Percentiles rank a stretch among this genome's conserved stretches.
phyloP scores from a whole-genome alignment of 2,113 vertebrate genomes.

The Otus sunia region DNA sequence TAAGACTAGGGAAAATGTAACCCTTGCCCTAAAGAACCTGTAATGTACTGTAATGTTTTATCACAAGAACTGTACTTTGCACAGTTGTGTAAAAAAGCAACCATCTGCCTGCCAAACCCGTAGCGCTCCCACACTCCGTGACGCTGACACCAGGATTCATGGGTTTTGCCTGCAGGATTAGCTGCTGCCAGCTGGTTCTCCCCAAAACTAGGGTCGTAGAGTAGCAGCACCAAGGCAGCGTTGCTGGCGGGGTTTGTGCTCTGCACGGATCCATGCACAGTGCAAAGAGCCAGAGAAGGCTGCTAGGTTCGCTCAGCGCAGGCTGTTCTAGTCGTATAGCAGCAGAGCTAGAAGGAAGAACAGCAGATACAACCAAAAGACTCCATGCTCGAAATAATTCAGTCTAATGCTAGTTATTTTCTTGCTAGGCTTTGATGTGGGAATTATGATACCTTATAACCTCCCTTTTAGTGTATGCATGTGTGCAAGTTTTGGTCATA shows the following conservation, averaged over 20 bases:
- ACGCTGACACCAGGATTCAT: not conserved
- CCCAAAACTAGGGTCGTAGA: not conserved
- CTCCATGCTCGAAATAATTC: not conserved
- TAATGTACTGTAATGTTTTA: constrained; percentile 45
- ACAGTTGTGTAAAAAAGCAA: constrained; percentile 31
- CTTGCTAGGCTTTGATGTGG: not conserved
- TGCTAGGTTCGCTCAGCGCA: not conserved
- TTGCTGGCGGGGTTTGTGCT: not conserved
- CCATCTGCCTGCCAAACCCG: not conserved
- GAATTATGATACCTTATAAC: not conserved
- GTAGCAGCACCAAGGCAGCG: not conserved
- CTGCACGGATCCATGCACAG: accelerated
- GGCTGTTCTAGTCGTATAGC: not conserved
- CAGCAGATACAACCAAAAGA: not conserved
- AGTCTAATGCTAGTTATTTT: not conserved
- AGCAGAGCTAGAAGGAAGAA: not conserved
- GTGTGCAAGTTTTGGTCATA: not conserved
- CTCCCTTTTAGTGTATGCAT: not conserved
- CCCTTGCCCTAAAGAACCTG: constrained; percentile 22
- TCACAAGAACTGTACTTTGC: constrained; percentile 54
- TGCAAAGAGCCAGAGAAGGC: not conserved
- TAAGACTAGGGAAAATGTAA: constrained; percentile 26
- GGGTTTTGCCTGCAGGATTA: not conserved
- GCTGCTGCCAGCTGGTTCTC: not conserved
- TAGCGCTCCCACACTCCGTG: not conserved